phyloP scores from a whole-genome alignment of 2,113 vertebrate genomes.

The Cyprinodon tularosa region DNA sequence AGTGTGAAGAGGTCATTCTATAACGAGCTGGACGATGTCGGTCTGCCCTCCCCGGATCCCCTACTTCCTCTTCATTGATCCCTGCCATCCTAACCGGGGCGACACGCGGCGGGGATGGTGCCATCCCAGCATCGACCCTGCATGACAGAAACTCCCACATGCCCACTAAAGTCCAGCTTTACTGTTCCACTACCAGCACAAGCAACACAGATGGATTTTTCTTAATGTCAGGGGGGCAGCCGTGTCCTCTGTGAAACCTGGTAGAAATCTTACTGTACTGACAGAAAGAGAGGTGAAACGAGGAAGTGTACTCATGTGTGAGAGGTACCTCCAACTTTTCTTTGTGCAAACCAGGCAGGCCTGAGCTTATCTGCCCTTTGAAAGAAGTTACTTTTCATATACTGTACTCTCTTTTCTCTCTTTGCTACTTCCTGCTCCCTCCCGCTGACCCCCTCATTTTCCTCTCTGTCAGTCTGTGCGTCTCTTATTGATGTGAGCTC shows the following conservation, averaged over 20 bases:
- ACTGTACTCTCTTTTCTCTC: slow-evolving; percentile 27
- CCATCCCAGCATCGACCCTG: slow-evolving; percentile 62
- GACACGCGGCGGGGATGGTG: slow-evolving; percentile 50
- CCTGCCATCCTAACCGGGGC: slow-evolving; percentile 25
- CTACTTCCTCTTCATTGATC: slow-evolving; percentile 40
- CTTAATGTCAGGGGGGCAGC: slow-evolving; percentile 67
- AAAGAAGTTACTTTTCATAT: slow-evolving; percentile 36
- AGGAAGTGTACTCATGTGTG: slow-evolving; percentile 25
- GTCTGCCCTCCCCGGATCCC: slow-evolving; percentile 44
- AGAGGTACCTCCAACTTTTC: slow-evolving; percentile 11
- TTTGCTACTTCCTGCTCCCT: slow-evolving; percentile 16
- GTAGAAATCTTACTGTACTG: slow-evolving; percentile 64
- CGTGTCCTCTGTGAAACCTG: slow-evolving; percentile 38
- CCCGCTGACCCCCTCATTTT: slow-evolving; percentile 51
- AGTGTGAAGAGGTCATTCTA: slow-evolving; percentile 67
- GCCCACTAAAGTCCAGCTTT: slow-evolving; percentile 44
- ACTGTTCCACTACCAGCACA: slow-evolving; percentile 30
- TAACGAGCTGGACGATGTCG: slow-evolving; percentile 71
- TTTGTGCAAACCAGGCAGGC: slow-evolving; percentile 45
- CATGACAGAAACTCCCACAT: slow-evolving; percentile 62
- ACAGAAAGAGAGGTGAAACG: slow-evolving; percentile 24
- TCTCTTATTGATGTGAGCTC: slow-evolving; percentile 64
- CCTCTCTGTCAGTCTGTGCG: slow-evolving; percentile 41
- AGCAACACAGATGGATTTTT: slow-evolving; percentile 62
- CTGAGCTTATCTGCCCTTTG: slow-evolving; percentile 31